phyloP scores from a whole-genome alignment of 2,888 invertebrate species.

The Calameuta pallipes region DNA sequence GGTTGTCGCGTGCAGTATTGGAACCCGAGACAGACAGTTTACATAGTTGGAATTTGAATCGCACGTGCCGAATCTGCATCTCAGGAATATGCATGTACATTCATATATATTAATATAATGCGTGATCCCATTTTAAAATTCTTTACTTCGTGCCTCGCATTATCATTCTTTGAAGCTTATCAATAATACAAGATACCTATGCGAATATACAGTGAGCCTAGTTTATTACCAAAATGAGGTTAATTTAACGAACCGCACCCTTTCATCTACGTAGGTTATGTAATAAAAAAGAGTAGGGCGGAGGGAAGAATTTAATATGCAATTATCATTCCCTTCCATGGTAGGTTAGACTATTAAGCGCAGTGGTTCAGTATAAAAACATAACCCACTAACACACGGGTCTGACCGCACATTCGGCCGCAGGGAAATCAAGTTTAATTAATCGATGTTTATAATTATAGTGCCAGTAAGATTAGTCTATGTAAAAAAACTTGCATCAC shows the following conservation, averaged over 20 bases:
- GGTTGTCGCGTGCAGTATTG: slow-evolving; percentile 24
- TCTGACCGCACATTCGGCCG: background rate
- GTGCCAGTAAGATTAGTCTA: background rate
- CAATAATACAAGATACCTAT: background rate
- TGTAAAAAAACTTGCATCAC: background rate
- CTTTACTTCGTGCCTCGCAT: background rate
- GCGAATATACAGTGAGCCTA: background rate
- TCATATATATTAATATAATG: background rate
- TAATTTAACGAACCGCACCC: background rate
- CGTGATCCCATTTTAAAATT: background rate
- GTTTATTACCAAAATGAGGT: background rate
- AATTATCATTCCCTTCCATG: background rate
- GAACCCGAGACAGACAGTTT: background rate
- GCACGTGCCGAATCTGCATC: background rate
- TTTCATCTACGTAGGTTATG: background rate
- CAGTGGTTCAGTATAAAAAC: background rate
- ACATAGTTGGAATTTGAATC: background rate
- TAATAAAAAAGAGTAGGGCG: background rate
- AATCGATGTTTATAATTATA: background rate
- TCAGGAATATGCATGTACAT: background rate
- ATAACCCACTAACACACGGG: background rate
- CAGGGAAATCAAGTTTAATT: background rate
- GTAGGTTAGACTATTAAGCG: background rate
- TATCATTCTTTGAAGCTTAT: background rate
- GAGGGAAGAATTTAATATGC: background rate